Conservation (phyloP, 2,113 vertebrate species). For the Embiotoca jacksoni region DNA sequence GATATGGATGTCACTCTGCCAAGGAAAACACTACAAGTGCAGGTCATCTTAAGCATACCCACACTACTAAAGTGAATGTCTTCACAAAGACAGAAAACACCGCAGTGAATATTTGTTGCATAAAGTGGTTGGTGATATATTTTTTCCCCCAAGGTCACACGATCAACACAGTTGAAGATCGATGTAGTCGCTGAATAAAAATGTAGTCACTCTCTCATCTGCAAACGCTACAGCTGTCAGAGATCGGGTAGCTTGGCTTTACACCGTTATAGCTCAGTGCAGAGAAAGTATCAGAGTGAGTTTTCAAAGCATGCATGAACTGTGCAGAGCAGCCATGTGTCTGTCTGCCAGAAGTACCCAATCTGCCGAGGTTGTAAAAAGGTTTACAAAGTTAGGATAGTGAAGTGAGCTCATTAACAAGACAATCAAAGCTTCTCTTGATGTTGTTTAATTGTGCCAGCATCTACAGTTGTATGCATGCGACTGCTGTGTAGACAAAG, state of each 20-base stretch:
- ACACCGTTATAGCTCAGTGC: background rate
- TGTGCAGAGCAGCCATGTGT: too few relatives aligned
- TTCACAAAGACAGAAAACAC: conserved; percentile 41
- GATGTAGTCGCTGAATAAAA: conserved; percentile 8
- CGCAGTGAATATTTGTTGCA: conserved; percentile 31
- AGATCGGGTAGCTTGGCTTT: background rate
- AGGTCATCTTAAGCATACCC: conserved; percentile 58
- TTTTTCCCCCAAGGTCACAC: conserved; percentile 14
- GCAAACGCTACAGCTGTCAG: conserved; percentile 5
- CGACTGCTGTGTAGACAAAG: background rate
- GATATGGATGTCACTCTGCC: conserved; percentile 59
- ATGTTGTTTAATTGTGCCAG: background rate
- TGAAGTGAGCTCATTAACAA: conserved; percentile 29
- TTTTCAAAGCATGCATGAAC: too few relatives aligned
- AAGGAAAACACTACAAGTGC: conserved; percentile 59
- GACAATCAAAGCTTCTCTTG: conserved; percentile 26
- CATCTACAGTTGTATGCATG: background rate
- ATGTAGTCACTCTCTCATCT: conserved; percentile 17
- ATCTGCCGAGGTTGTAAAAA: conserved; percentile 12
- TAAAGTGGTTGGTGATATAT: conserved; percentile 17
- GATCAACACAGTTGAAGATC: background rate
- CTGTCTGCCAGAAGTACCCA: background rate
- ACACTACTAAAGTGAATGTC: conserved; percentile 41
- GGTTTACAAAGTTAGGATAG: background rate
- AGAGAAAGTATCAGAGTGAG: background rate